Percentiles rank a stretch among this genome's conserved stretches.
These are phyloP conservation scores for Riptortus pedestris DNA, from an alignment of 1,140 invertebrate genomes.

Conservation along the genomic window DNA sequence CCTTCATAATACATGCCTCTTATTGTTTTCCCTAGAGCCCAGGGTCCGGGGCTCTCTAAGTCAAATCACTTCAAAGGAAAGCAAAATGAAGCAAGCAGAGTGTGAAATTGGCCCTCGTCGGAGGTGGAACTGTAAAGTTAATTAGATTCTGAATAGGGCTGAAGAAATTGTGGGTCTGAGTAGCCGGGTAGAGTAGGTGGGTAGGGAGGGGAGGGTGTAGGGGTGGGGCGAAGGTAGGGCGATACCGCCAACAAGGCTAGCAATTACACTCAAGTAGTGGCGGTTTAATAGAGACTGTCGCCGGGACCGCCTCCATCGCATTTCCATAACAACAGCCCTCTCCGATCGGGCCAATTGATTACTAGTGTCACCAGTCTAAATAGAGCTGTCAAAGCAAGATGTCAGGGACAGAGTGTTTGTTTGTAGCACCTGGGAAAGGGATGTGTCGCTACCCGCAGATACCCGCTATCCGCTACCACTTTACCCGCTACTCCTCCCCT, in stretches of 20 bases:
- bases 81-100: slow-evolving; percentile 13
- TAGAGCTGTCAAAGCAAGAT: slow-evolving; percentile 21
- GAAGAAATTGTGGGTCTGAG: slow-evolving; percentile 14
- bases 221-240: neutral
- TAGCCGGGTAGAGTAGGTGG: neutral
- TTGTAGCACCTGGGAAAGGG: slow-evolving; percentile 11
- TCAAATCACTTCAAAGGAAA: slow-evolving; percentile 5
- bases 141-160: slow-evolving; percentile 15
- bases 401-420: slow-evolving; percentile 5
- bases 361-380: slow-evolving; percentile 19
- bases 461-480: too few species aligned
- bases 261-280: slow-evolving; percentile 6
- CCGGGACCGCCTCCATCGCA: neutral
- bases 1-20: slow-evolving; percentile 6
- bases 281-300: neutral
- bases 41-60: neutral
- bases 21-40: neutral
- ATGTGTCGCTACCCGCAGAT: too few species aligned
- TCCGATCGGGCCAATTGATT: slow-evolving; percentile 16
- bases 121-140: slow-evolving; percentile 18
- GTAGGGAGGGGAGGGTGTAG: neutral
- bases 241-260: slow-evolving; percentile 3
- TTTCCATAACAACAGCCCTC: slow-evolving; percentile 18
- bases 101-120: slow-evolving; percentile 16
- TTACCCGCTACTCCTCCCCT: too few species aligned